These are phyloP conservation scores for Neotragus pygmaeus DNA, from an alignment of 2,113 vertebrate species.

Conservation along the genomic window DNA sequence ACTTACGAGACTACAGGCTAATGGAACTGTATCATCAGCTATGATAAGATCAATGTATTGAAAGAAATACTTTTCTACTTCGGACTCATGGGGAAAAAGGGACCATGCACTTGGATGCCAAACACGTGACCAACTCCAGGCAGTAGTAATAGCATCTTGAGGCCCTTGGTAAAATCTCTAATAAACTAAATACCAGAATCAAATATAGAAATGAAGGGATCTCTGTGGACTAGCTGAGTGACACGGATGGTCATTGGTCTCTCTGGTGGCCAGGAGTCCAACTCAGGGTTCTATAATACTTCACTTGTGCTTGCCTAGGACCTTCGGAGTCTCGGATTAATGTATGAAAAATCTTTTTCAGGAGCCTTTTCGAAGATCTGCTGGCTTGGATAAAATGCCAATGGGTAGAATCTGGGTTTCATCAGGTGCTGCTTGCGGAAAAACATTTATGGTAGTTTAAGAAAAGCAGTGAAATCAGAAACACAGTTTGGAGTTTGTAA, in stretches of 20 bases:
- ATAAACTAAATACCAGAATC: slow-evolving; percentile 5
- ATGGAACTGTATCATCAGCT: not conserved
- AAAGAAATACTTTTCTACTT: not conserved
- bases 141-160: not conserved
- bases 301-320: not conserved
- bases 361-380: not conserved
- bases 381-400: not conserved
- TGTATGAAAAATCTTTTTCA: not conserved
- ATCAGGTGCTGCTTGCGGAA: slow-evolving; percentile 22
- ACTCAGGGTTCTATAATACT: not conserved
- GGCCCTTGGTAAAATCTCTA: not conserved
- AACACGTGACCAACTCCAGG: not conserved
- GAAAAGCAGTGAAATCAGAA: slow-evolving; percentile 31
- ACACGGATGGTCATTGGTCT: not conserved
- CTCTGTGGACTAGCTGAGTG: not conserved
- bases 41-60: not conserved
- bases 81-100: not conserved
- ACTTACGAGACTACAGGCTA: not conserved
- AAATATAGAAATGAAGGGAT: not conserved
- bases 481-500: not conserved
- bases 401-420: slow-evolving; percentile 35
- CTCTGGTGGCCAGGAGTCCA: not conserved
- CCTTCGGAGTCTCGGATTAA: not conserved
- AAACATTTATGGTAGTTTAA: not conserved
- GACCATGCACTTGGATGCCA: not conserved